Evolutionary conservation across 1,140 invertebrate genomes (phyloP).

Genomic region (Oryctes rhinoceros): DNA sequence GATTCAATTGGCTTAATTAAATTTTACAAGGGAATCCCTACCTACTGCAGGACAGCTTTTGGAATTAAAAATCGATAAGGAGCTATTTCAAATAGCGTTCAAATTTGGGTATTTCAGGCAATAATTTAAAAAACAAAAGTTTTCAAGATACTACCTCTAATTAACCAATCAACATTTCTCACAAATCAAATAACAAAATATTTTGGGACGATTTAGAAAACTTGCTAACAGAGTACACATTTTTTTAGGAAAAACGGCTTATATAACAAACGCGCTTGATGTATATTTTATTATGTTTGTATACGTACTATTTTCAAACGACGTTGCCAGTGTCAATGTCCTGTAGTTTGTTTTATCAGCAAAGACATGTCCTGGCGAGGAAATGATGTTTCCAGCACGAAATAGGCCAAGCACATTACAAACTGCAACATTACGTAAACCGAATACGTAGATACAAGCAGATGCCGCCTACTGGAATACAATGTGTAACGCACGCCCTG

Average conservation of each 20-base stretch:
- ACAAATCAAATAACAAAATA: not conserved
- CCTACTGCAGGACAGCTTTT: no score
- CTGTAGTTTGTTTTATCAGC: constrained; percentile 18
- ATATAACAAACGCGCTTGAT: not conserved
- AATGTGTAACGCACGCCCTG: constrained; percentile 8
- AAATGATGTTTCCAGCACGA: not conserved
- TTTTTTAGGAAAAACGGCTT: not conserved
- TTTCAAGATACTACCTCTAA: not conserved
- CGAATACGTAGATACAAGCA: not conserved
- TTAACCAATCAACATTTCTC: not conserved
- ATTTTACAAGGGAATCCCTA: no score
- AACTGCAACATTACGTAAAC: not conserved
- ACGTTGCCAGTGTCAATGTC: constrained; percentile 28
- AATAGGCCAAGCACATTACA: constrained; percentile 18
- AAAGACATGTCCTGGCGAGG: not conserved
- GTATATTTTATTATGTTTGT: not conserved
- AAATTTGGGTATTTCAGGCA: no score
- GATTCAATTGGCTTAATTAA: no score
- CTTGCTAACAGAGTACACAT: not conserved
- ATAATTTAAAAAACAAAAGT: no score
- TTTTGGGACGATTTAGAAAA: not conserved
- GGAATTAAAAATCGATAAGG: no score
- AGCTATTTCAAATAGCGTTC: no score
- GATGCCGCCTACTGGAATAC: not conserved
- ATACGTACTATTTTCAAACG: constrained; percentile 15